These are phyloP conservation scores for Megalurothrips usitatus DNA, from an alignment of 2,888 invertebrate genomes.

Conservation along the genomic window DNA sequence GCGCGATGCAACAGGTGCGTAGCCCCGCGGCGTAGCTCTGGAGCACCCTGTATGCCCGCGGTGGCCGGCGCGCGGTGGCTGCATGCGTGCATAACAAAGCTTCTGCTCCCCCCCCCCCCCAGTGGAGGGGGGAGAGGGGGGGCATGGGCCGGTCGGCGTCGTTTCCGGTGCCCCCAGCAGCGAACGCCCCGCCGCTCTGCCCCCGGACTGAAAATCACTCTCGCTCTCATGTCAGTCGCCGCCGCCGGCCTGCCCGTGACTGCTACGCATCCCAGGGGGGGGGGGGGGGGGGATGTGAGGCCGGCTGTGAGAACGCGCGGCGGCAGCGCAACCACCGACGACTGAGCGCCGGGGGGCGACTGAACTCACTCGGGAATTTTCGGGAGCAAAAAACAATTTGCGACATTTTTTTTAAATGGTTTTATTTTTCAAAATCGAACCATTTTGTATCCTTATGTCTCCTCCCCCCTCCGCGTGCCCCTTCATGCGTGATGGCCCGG, in stretches of 20 bases:
- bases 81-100: conserved; percentile 7
- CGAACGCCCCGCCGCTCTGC: neutral
- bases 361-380: no score
- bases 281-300: neutral
- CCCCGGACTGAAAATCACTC: conserved; percentile 13
- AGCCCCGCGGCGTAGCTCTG: neutral
- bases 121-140: neutral
- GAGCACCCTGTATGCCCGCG: neutral
- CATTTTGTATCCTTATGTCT: no score
- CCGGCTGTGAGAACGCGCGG: neutral
- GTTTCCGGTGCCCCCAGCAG: conserved; percentile 4
- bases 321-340: neutral
- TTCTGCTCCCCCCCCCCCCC: neutral
- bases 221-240: conserved; percentile 19
- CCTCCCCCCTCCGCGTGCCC: no score
- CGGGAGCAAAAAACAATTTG: no score
- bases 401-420: no score
- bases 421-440: no score
- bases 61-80: neutral
- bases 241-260: neutral
- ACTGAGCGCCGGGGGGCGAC: no score
- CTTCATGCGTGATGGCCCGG: no score
- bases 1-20: no score
- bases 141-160: neutral
- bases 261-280: neutral